Evolutionary conservation across 2,797 vertebrate species (phyloP).

Genomic region (Austrolebias charrua): DNA sequence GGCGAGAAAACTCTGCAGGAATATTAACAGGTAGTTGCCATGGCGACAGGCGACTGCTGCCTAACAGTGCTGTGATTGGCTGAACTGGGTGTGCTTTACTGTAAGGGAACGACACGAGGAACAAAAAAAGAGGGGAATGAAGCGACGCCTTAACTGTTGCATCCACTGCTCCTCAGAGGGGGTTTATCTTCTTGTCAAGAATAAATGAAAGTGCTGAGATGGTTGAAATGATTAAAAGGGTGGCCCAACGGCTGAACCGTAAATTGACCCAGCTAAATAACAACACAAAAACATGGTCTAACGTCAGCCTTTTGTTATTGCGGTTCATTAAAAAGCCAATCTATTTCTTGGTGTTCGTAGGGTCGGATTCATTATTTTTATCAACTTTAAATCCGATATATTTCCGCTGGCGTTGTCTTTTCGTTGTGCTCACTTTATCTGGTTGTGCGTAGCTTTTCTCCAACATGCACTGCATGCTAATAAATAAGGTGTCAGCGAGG

Average conservation of each 20-base stretch:
- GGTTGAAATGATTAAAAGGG: slow-evolving; percentile 58
- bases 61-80: slow-evolving; percentile 67
- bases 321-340: neutral
- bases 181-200: slow-evolving; percentile 61
- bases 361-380: neutral
- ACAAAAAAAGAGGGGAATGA: slow-evolving; percentile 32
- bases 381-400: neutral
- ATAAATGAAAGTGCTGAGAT: slow-evolving; percentile 61
- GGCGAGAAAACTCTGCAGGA: slow-evolving; percentile 72
- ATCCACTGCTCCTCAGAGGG: slow-evolving; percentile 40
- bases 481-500: neutral
- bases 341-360: neutral
- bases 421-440: neutral
- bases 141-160: slow-evolving; percentile 38
- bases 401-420: neutral
- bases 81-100: slow-evolving; percentile 41
- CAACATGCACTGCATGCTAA: neutral
- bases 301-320: neutral
- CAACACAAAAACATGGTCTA: neutral
- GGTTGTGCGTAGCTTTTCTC: neutral
- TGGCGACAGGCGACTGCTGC: slow-evolving; percentile 78
- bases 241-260: slow-evolving; percentile 44
- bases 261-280: slow-evolving; percentile 51
- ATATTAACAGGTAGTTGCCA: slow-evolving; percentile 84
- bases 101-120: slow-evolving; percentile 37